phyloP scores from a whole-genome alignment of 1,140 invertebrate genomes.

The Palaemon carinicauda region DNA sequence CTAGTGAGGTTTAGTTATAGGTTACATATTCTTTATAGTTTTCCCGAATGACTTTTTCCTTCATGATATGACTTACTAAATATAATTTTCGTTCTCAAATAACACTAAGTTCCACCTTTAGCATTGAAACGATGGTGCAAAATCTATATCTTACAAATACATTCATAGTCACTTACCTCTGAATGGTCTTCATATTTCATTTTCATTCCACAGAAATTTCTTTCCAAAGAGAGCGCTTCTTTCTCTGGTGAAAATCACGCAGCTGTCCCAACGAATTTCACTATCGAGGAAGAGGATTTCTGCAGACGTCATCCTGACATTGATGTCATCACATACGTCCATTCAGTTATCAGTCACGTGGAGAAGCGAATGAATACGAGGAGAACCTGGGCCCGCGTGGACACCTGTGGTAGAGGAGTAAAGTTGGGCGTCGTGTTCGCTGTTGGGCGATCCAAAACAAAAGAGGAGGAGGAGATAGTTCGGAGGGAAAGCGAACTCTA shows the following conservation, averaged over 20 bases:
- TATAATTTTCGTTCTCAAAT: no score
- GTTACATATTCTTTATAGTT: no score
- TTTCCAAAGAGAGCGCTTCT: background rate
- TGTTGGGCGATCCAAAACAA: background rate
- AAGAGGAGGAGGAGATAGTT: background rate
- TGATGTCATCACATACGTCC: background rate
- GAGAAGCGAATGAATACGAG: background rate
- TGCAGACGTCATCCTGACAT: background rate
- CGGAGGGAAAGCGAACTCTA: background rate
- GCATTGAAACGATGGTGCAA: no score
- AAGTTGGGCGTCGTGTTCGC: conserved; percentile 6
- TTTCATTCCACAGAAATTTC: background rate
- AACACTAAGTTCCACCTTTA: no score
- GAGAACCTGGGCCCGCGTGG: background rate
- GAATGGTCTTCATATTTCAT: background rate
- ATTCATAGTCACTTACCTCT: background rate
- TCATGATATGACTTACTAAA: no score
- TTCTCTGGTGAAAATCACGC: background rate
- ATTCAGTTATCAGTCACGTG: conserved; percentile 5
- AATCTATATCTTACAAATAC: no score
- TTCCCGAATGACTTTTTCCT: no score
- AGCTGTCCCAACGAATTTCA: background rate
- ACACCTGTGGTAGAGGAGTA: background rate
- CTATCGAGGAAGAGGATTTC: background rate
- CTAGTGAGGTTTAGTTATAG: no score